Evolutionary conservation across 2,113 vertebrate genomes (phyloP).

Genomic region (Cathartes aura): DNA sequence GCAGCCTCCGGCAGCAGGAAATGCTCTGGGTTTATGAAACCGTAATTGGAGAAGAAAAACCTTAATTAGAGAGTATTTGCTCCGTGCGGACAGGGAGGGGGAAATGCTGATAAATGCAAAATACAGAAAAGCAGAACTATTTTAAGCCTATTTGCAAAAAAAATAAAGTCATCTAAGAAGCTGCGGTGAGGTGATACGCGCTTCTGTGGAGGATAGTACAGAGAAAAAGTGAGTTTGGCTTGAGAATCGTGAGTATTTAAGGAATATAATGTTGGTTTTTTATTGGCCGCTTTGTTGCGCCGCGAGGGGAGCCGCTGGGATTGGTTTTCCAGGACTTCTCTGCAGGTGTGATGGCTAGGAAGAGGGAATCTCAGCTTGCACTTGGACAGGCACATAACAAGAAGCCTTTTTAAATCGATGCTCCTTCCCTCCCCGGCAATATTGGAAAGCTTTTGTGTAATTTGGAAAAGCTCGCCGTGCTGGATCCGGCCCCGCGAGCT

Average conservation of each 20-base stretch:
- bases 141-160: background rate
- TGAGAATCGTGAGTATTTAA: background rate
- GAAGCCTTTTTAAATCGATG: background rate
- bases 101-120: background rate
- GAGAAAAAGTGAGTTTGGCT: background rate
- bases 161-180: background rate
- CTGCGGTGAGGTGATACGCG: fast-evolving
- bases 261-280: background rate
- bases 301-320: background rate
- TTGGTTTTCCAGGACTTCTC: background rate
- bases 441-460: background rate
- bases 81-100: background rate
- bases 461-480: background rate
- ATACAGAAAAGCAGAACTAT: background rate
- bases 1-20: background rate
- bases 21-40: background rate
- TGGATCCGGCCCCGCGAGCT: background rate
- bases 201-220: background rate
- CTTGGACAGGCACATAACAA: background rate
- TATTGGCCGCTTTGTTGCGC: background rate
- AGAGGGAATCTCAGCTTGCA: background rate
- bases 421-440: background rate
- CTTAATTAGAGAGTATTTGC: background rate
- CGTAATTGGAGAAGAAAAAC: background rate
- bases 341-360: background rate